Evolutionary conservation across 1,140 invertebrate species (phyloP), one percentile per base, ranked within the genome.

Genomic region (Listronotus oregonensis): DNA sequence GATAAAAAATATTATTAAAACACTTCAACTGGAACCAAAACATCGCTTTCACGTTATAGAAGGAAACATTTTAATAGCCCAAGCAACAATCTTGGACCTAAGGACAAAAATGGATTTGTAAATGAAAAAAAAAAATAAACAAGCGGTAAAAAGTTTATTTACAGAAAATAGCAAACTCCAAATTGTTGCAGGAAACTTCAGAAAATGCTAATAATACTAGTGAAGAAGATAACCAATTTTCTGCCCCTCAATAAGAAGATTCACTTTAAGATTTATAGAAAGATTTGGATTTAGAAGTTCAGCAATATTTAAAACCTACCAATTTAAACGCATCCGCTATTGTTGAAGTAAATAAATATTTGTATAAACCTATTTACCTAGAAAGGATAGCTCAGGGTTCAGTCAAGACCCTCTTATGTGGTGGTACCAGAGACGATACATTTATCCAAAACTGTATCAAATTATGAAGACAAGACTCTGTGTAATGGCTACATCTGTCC

Each of bases 261-360:
- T 57, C 37, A 37, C 63, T 37, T 55, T 49, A 50, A 31, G 56
- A 8, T 51, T 56, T 47, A 44, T 59, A 12, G 44, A 12, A 54
- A 4, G 61, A 63, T 21, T 63, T 63, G 42, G 61, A 63, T 44
- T 11, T 46, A 57, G 52, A 55, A 64, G 43, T 70, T n/a, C 27
- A 31, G 55, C 21, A 17, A 7, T 51, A 58, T 49, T 9, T 15
- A 17, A 60, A 67, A 52, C 47, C 64, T 11, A 18, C 14, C 42
- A 66, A 66, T 44, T 32, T 46, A 27, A 59, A 8, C 17, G 64
- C 57, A 7, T 47, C 44, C 1, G 67, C 40, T 10, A 68, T 71
- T 39, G 12, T 58, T 21, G 68, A 71, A 65, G 32, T 70, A 0
- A 68, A 71, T 47, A 73, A 64, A n/a, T 74, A 72, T 47, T 56